phyloP scores from a whole-genome alignment of 2,888 invertebrate genomes.

The Nephrotoma flavescens region DNA sequence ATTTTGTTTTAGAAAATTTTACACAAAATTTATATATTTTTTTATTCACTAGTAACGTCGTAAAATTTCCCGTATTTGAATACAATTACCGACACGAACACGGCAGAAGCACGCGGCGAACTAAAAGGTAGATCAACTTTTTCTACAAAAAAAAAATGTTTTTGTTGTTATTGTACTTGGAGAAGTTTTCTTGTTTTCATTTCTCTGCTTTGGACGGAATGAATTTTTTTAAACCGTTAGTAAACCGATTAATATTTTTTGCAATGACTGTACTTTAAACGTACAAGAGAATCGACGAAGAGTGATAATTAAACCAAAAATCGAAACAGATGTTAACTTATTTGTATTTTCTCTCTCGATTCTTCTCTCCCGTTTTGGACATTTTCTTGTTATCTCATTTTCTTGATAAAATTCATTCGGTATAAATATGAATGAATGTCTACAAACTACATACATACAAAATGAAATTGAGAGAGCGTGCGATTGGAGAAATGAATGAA shows the following conservation, averaged over 20 bases:
- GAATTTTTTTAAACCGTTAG: background rate
- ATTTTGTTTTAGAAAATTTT: background rate
- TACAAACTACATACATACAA: background rate
- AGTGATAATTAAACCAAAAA: background rate
- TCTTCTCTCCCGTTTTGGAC: background rate
- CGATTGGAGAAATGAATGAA: background rate
- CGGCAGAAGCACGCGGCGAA: constrained; percentile 5
- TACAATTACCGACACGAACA: background rate
- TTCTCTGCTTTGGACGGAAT: background rate
- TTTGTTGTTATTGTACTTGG: background rate
- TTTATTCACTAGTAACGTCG: background rate
- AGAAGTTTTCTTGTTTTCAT: background rate
- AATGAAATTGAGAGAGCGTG: background rate
- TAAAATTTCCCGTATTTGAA: background rate
- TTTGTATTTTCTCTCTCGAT: background rate
- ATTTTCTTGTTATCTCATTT: background rate
- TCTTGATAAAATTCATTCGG: background rate
- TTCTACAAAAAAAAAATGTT: background rate
- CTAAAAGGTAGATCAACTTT: constrained; percentile 2
- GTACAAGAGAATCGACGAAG: background rate
- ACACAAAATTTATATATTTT: background rate
- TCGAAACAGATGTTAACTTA: background rate
- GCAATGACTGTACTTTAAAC: background rate
- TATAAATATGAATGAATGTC: background rate
- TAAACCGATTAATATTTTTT: background rate